A percentile compares a stretch with the other conserved stretches of the same genome.
Evolutionary conservation across 2,888 invertebrate species (phyloP).

Genomic region (Magallana nippona): DNA sequence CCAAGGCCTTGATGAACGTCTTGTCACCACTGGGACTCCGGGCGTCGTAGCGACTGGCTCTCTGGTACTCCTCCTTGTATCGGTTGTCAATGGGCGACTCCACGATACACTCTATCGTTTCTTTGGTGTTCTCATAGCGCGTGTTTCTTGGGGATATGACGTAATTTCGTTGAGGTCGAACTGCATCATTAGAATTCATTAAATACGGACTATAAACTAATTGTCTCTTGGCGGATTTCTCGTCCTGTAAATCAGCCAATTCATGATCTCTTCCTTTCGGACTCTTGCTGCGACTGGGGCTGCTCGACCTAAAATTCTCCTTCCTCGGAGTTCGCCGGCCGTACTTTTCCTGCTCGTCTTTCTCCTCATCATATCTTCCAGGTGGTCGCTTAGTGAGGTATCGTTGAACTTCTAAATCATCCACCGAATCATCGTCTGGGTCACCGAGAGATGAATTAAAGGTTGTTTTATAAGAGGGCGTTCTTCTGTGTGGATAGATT

Average conservation of each 20-base stretch:
- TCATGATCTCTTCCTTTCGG: slow-evolving; percentile 40
- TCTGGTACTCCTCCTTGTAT: slow-evolving; percentile 41
- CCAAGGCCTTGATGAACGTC: slow-evolving; percentile 61
- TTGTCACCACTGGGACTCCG: slow-evolving; percentile 54
- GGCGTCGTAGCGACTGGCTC: slow-evolving; percentile 32
- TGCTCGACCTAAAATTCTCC: slow-evolving; percentile 45
- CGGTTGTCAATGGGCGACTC: slow-evolving; percentile 48
- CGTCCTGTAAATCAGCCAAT: slow-evolving; percentile 25
- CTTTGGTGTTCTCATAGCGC: slow-evolving; percentile 44
- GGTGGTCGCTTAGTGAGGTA: slow-evolving; percentile 53
- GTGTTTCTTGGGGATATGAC: slow-evolving; percentile 39
- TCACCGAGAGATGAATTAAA: slow-evolving; percentile 52
- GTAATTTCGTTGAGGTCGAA: slow-evolving; percentile 48
- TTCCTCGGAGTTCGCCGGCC: slow-evolving; percentile 46
- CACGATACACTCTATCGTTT: slow-evolving; percentile 45
- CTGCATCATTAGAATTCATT: slow-evolving; percentile 56
- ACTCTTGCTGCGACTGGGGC: slow-evolving; percentile 51
- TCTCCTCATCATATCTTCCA: slow-evolving; percentile 57
- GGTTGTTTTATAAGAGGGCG: slow-evolving; percentile 59
- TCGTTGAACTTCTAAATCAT: slow-evolving; percentile 63
- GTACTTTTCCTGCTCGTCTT: slow-evolving; percentile 57
- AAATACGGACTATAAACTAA: slow-evolving; percentile 59
- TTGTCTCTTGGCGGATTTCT: slow-evolving; percentile 49
- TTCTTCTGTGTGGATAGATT: slow-evolving; percentile 71
- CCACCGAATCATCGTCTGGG: slow-evolving; percentile 53